These are phyloP conservation scores for Pterocles burchelli DNA, from an alignment of 2,113 vertebrate species.

Conservation along the genomic window DNA sequence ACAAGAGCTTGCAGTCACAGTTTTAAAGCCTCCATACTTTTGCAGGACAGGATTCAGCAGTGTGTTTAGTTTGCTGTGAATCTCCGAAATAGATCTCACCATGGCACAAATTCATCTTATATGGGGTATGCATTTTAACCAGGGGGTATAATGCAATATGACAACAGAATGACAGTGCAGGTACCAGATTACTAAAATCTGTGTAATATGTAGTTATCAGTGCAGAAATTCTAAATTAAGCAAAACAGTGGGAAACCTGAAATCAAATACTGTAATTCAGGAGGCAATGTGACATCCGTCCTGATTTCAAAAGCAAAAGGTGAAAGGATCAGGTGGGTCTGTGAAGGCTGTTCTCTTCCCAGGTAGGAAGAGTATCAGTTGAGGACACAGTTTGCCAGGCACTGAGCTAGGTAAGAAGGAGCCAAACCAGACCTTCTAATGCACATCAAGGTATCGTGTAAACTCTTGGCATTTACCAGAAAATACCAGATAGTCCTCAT, in stretches of 20 bases:
- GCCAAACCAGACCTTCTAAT: not conserved
- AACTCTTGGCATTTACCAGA: not conserved
- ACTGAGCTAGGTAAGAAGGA: not conserved
- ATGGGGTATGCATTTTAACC: not conserved
- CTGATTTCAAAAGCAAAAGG: not conserved
- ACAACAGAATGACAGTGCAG: slow-evolving; percentile 3
- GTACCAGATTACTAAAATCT: not conserved
- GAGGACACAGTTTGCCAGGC: not conserved
- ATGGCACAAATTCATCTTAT: not conserved
- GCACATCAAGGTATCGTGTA: not conserved
- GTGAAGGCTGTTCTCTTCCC: not conserved
- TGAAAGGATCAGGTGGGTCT: not conserved
- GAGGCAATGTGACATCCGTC: not conserved
- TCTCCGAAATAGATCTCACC: slow-evolving; percentile 19
- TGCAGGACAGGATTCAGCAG: not conserved
- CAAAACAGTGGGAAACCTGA: not conserved
- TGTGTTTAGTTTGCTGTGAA: slow-evolving; percentile 31
- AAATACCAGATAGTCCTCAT: not conserved
- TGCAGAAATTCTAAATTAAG: slow-evolving; percentile 31
- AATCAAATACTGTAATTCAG: not conserved
- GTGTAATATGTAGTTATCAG: not conserved
- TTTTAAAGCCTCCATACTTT: slow-evolving; percentile 27
- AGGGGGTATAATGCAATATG: not conserved
- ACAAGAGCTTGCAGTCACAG: slow-evolving; percentile 19
- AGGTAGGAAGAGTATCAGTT: not conserved